phyloP scores from a whole-genome alignment of 2,113 vertebrate species.

The Sapayoa aenigma region DNA sequence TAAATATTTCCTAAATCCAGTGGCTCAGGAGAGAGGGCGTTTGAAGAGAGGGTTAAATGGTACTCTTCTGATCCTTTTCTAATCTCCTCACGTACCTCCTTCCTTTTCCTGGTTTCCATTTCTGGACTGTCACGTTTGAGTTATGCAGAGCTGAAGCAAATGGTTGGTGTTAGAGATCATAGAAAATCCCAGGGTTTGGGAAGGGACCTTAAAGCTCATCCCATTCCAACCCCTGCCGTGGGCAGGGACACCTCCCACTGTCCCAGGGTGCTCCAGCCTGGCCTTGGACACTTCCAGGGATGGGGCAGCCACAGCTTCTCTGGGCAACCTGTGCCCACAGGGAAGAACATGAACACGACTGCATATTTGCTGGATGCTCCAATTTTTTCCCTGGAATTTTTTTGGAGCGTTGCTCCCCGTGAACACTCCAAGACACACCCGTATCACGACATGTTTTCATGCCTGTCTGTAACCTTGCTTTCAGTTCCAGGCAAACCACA shows the following conservation, averaged over 20 bases:
- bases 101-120: neutral
- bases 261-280: neutral
- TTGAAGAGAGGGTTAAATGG: neutral
- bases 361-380: neutral
- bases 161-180: neutral
- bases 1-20: neutral
- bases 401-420: neutral
- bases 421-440: neutral
- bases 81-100: neutral
- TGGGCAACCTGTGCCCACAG: neutral
- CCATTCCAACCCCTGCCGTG: neutral
- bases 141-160: neutral
- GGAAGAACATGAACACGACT: neutral
- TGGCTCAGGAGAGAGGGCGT: neutral
- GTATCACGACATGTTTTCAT: neutral
- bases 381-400: neutral
- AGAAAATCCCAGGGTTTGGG: neutral
- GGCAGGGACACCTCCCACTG: neutral
- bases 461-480: neutral
- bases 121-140: neutral
- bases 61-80: neutral
- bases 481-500: constrained; percentile 20
- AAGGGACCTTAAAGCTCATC: neutral
- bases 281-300: neutral
- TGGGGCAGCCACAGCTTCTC: neutral